Evolutionary conservation across 2,888 invertebrate genomes (phyloP), one percentile per base, ranked within the genome.

Genomic region (Mylabris sibirica): DNA sequence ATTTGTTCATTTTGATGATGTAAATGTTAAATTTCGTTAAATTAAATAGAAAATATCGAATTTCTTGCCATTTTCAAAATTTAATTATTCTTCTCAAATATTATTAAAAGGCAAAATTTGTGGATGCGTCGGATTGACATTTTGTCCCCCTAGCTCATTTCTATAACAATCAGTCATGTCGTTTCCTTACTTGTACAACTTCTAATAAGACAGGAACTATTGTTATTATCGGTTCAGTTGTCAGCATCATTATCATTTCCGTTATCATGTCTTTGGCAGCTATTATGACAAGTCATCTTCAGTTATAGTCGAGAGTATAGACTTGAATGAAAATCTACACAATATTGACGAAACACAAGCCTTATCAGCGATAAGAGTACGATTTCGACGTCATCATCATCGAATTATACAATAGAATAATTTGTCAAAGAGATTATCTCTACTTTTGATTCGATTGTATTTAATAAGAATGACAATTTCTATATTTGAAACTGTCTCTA

Each of bases 311-410:
- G 12, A 22, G 1, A n/a, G n/a, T n/a, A n/a, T 11, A 22, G 3
- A 49, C n/a, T 4, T 24, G 11, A 2, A 12, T 14, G 49, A 11
- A 20, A 22, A 11, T 22, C 22, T 22, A 35, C 60, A 49, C 44
- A 61, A 64, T 49, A 60, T 61, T 63, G 49, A 20, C 24, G 59
- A 70, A 66, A 67, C 70, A 67, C 8, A 30, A 1, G 67, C 64
- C 67, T 67, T 70, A 70, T 70, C 70, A 64, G 60, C 65, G 30
- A 30, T 63, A 67, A 62, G 38, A 67, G 60, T 60, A 65, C 67
- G 70, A 70, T 70, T 70, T 67, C 59, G 67, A 70, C 65, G 70
- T 67, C 67, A 70, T 70, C 70, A 70, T 65, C 65, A n/a, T n/a
- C n/a, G n/a, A n/a, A n/a, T n/a, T n/a, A 64, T 34, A 70, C 67